Evolutionary conservation across 1,140 invertebrate species (phyloP).

Genomic region (Drosophila sproati): DNA sequence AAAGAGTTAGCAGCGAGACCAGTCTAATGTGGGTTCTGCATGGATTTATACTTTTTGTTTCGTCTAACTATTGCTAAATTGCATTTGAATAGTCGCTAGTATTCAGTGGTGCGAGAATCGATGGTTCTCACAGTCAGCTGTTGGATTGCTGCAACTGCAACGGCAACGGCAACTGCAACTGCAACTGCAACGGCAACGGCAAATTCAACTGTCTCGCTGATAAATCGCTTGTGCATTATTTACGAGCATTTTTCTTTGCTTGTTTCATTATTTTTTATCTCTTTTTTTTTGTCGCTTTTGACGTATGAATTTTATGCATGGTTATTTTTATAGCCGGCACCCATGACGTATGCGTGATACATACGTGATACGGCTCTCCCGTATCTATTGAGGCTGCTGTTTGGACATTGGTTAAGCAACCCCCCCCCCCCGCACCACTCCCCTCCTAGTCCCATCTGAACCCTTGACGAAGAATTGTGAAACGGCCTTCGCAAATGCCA

Average conservation of each 20-base stretch:
- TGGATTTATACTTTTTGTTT: conserved; percentile 6
- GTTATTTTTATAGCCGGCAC: conserved; percentile 65
- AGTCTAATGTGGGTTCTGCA: conserved; percentile 36
- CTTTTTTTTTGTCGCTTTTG: conserved; percentile 3
- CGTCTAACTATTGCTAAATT: conserved; percentile 56
- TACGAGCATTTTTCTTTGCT: conserved; percentile 40
- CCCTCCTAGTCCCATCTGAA: too few species aligned
- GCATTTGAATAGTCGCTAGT: conserved; percentile 35
- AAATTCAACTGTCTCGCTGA: conserved; percentile 49
- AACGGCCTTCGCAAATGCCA: conserved; percentile 42
- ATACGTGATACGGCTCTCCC: conserved; percentile 59
- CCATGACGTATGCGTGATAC: conserved; percentile 72
- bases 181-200: conserved; percentile 43
- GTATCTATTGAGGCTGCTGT: background rate
- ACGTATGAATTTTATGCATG: conserved; percentile 51
- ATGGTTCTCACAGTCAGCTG: conserved; percentile 11
- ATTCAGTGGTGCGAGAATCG: background rate
- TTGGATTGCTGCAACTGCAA: conserved; percentile 17
- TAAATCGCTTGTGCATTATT: conserved; percentile 67
- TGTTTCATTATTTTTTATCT: conserved; percentile 1
- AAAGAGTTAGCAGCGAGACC: conserved; percentile 30
- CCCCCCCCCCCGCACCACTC: background rate
- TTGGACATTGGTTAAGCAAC: conserved; percentile 8
- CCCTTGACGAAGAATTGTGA: conserved; percentile 10
- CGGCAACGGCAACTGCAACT: conserved; percentile 22